A percentile compares a stretch with the other conserved stretches of the same genome.
phyloP scores from a whole-genome alignment of 2,888 invertebrate genomes.

The Lasiommata megera region DNA sequence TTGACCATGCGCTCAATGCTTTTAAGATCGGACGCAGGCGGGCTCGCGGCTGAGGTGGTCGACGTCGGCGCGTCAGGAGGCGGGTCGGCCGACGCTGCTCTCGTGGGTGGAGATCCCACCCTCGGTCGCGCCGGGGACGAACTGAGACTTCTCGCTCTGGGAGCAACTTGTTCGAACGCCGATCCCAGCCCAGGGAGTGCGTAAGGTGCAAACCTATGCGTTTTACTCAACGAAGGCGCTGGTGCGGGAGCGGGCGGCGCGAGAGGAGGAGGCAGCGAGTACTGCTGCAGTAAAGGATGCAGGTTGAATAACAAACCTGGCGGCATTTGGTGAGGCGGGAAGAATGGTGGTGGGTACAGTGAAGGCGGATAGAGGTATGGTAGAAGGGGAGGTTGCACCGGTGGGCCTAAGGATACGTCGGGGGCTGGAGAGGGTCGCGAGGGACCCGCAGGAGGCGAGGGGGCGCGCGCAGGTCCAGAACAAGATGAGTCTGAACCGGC shows the following conservation, averaged over 20 bases:
- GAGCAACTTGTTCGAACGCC: conserved; percentile 94
- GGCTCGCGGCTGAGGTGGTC: conserved; percentile 65
- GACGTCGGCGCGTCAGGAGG: conserved; percentile 79
- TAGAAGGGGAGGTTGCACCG: conserved; percentile 94
- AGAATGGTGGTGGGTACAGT: conserved; percentile 89
- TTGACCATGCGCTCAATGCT: conserved; percentile 99
- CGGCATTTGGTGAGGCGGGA: conserved; percentile 89
- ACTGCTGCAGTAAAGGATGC: conserved; percentile 93
- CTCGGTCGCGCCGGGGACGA: conserved; percentile 79
- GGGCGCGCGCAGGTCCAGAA: conserved; percentile 83
- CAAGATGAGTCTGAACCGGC: conserved; percentile 88
- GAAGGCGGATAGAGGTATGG: conserved; percentile 96
- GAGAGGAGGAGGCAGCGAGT: conserved; percentile 88
- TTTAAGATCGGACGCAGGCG: conserved; percentile 91
- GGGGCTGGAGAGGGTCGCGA: conserved; percentile 89
- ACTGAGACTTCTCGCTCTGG: conserved; percentile 84
- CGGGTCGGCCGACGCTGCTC: conserved; percentile 77
- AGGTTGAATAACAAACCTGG: conserved; percentile 94
- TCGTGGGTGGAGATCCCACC: conserved; percentile 61
- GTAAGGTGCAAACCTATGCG: conserved; percentile 93
- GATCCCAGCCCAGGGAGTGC: conserved; percentile 90
- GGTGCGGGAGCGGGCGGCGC: conserved; percentile 83
- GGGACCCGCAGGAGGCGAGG: conserved; percentile 81
- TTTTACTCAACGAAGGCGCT: conserved; percentile 84
- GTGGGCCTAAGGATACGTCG: conserved; percentile 96